Evolutionary conservation across 2,888 invertebrate genomes (phyloP).

Genomic region (Tetragonula carbonaria): DNA sequence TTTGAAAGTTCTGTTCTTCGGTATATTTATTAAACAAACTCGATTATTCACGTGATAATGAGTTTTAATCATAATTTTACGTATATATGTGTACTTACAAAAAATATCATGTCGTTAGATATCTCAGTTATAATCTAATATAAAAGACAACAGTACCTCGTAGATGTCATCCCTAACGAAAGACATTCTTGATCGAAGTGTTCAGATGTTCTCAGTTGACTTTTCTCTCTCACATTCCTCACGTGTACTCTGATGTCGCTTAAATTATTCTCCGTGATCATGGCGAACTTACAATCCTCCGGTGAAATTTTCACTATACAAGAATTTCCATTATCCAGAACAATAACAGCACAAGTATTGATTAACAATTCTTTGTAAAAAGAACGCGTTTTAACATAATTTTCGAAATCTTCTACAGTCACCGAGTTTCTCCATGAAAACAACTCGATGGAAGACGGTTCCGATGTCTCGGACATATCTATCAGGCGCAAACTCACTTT

Average conservation of each 20-base stretch:
- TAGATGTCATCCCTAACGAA: slow-evolving; percentile 21
- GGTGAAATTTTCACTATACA: slow-evolving; percentile 73
- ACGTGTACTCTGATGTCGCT: slow-evolving; percentile 14
- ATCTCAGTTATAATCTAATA: not conserved
- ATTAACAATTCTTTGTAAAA: slow-evolving; percentile 85
- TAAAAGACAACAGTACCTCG: slow-evolving; percentile 36
- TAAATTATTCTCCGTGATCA: slow-evolving; percentile 64
- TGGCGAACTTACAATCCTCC: slow-evolving; percentile 63
- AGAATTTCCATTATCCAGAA: slow-evolving; percentile 41
- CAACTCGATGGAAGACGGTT: slow-evolving; percentile 85
- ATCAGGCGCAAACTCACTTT: slow-evolving; percentile 85
- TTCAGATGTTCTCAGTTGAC: slow-evolving; percentile 8
- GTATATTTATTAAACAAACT: too few species aligned
- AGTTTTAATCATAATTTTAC: too few species aligned
- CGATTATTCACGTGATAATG: too few species aligned
- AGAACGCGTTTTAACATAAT: slow-evolving; percentile 83
- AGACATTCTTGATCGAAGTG: not conserved
- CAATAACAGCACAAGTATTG: slow-evolving; percentile 85
- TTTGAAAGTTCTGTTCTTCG: too few species aligned
- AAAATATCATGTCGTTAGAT: too few species aligned
- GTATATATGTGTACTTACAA: too few species aligned
- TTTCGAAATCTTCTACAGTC: slow-evolving; percentile 73
- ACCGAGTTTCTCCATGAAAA: slow-evolving; percentile 75
- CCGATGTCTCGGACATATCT: slow-evolving; percentile 81
- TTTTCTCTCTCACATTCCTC: not conserved